Conservation (phyloP, 2,113 vertebrate genomes). For the Elephas maximus region DNA sequence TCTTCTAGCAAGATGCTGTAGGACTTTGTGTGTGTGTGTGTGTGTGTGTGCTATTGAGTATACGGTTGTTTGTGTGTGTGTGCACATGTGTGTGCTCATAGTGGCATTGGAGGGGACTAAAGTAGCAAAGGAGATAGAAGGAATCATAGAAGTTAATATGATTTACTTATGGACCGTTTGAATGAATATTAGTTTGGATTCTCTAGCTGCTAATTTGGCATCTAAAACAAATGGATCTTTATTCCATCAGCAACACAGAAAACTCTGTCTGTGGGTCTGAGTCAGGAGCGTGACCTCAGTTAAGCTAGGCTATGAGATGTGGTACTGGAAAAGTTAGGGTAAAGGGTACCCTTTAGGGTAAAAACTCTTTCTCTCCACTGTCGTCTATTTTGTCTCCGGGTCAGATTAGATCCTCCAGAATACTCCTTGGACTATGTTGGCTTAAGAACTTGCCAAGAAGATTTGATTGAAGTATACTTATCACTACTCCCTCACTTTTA, state of each 20-base stretch:
- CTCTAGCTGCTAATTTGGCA: background rate
- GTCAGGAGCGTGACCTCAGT: background rate
- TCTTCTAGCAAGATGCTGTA: background rate
- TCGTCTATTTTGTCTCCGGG: background rate
- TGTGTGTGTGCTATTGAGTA: background rate
- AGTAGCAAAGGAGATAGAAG: background rate
- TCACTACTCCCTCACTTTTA: background rate
- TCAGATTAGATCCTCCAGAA: background rate
- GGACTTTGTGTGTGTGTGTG: background rate
- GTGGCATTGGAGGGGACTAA: background rate
- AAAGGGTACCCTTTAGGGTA: background rate
- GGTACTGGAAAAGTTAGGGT: background rate
- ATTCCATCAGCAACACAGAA: constrained; percentile 23
- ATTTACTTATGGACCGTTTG: background rate
- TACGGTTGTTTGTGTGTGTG: background rate
- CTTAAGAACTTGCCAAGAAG: background rate
- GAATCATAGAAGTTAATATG: background rate
- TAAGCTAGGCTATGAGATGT: constrained; percentile 19
- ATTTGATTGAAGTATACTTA: background rate
- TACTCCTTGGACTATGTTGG: background rate
- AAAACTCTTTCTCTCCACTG: background rate
- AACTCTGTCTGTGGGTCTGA: background rate
- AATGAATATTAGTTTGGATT: constrained; percentile 21
- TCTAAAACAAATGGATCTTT: constrained; percentile 42
- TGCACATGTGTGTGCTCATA: no score